phyloP scores from a whole-genome alignment of 2,113 vertebrate genomes.

The Alces alces region DNA sequence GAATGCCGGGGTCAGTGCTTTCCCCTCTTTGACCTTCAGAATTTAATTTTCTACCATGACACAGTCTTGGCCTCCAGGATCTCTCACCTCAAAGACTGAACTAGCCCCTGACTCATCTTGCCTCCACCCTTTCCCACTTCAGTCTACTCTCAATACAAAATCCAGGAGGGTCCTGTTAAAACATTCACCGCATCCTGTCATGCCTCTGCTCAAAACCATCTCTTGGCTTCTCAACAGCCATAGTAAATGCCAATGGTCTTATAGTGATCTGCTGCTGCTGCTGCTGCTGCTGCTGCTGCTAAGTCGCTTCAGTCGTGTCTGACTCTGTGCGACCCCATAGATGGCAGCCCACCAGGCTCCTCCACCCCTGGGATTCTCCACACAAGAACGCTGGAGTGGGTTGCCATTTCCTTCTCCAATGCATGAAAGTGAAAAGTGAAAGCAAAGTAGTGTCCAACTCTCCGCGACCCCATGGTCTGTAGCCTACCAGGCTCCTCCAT shows the following conservation, averaged over 20 bases:
- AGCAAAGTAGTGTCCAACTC: no score
- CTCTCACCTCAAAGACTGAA: not conserved
- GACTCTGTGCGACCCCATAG: no score
- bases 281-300: no score
- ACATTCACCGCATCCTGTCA: not conserved
- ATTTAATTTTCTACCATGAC: conserved; percentile 17
- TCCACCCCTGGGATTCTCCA: no score
- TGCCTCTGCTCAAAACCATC: not conserved
- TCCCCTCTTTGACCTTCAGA: not conserved
- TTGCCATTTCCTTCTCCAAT: no score
- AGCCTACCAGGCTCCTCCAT: no score
- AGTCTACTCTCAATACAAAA: not conserved
- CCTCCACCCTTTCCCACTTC: not conserved
- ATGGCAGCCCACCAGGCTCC: no score
- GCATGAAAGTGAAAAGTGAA: no score
- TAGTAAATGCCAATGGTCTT: not conserved
- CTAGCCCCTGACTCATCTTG: not conserved
- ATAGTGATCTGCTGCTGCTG: no score
- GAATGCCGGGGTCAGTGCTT: not conserved
- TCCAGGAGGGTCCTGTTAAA: not conserved
- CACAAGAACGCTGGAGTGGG: no score
- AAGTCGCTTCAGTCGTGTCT: no score
- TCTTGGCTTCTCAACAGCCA: not conserved
- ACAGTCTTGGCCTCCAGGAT: not conserved
- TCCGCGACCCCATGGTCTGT: no score